phyloP scores from a whole-genome alignment of 2,113 vertebrate species.

The Myiozetetes cayanensis region DNA sequence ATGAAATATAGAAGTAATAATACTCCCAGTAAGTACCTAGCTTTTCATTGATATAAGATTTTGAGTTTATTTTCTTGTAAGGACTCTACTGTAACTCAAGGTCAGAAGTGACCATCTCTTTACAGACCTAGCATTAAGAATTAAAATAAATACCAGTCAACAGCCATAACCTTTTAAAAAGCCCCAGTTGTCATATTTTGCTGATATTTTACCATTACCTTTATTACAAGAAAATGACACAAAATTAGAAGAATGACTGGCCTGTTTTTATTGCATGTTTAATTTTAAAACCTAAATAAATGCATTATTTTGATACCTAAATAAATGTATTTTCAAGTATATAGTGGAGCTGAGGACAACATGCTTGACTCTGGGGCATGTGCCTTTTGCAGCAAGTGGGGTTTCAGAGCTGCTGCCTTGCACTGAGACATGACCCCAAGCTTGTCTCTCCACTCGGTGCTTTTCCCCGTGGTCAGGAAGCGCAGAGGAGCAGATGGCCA shows the following conservation, averaged over 20 bases:
- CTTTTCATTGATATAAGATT: neutral
- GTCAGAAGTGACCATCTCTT: neutral
- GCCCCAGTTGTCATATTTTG: neutral
- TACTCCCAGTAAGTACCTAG: neutral
- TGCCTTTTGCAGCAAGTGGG: neutral
- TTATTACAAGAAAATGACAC: neutral
- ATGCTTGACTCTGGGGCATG: fast-evolving
- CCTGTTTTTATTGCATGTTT: neutral
- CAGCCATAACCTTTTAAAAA: neutral
- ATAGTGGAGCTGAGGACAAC: neutral
- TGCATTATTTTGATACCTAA: neutral
- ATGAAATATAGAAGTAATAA: neutral
- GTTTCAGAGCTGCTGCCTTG: neutral
- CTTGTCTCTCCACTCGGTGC: fast-evolving
- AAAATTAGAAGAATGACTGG: neutral
- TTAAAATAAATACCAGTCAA: neutral
- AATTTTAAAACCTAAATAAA: neutral
- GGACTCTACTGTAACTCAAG: neutral
- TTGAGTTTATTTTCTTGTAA: conserved; percentile 4
- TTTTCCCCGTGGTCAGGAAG: neutral
- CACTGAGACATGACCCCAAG: neutral
- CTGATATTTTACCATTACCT: neutral
- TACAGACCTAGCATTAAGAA: neutral
- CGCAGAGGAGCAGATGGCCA: neutral
- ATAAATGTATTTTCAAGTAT: neutral